Base-by-base conservation (phyloP, 2,113 vertebrate species). In the Channa maculata region DNA sequence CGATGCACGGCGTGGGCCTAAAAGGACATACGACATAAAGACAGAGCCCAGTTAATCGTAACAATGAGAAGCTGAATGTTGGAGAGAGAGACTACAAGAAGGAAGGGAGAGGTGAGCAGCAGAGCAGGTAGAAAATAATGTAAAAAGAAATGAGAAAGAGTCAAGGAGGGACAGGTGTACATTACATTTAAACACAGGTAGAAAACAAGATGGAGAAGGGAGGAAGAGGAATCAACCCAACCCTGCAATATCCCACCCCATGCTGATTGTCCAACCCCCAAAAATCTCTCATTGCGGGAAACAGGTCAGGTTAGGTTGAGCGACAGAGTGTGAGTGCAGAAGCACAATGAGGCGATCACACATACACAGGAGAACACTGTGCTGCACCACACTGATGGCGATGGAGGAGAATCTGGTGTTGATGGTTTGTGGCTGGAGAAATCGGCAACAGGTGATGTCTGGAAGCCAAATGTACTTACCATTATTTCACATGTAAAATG, bases 1-100 rank as follows among this genome's bases (percentile, higher is more conserved):
- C 94, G 94, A 88, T 95, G 94, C 91, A 94, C 94, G 65, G 93
- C 94, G 83, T 95, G 92, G 89, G 94, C 94, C 94, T 95, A 94
- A 93, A 94, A 90, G 93, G 89, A 94, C 94, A 94, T 91, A 95
- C 91, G 92, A 94, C 92, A 94, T 94, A 93, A 92, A 94, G 87
- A 95, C 90, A 94, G 92, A 94, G 90, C 90, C 93, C 89, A 75
- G 90, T 95, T 94, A 95, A 93, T 92, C 79, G 82, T 81, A 85
- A 83, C 85, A 92, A 81, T 45, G 79, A 84, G 74, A 80, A 70
- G 66, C 67, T 85, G 63, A 77, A 38, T 43, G 70, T 65, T 46
- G 90, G 79, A 82, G 66, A 83, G 79, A 82, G 34, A 81, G 78
- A 60, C 65, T 39, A 59, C 81, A 43, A 54, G 49, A 77, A 54